Percentiles rank a stretch among this genome's conserved stretches.
Evolutionary conservation across 1,140 invertebrate species (phyloP).

Genomic region (Megalopta genalis): DNA sequence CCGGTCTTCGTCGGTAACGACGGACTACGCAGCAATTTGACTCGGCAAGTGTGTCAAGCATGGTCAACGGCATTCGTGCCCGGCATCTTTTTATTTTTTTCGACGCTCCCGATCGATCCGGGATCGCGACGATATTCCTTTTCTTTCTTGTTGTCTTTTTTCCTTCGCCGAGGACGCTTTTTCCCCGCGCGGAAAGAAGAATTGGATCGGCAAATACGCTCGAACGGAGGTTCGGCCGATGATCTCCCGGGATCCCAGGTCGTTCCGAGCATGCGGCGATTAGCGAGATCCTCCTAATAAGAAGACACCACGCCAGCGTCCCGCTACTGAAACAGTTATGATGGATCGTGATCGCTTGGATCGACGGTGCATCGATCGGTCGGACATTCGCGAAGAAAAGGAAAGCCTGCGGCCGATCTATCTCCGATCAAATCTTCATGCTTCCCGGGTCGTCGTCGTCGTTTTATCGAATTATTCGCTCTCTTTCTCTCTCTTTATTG

Average conservation of each 20-base stretch:
- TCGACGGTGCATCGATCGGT: neutral
- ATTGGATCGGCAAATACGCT: neutral
- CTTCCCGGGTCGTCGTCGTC: too few species aligned
- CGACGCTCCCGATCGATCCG: neutral
- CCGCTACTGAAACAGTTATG: constrained; percentile 77
- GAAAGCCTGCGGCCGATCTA: constrained; percentile 21
- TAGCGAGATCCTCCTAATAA: constrained; percentile 74
- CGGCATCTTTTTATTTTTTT: neutral
- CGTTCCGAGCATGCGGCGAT: constrained; percentile 47
- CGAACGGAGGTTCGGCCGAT: neutral
- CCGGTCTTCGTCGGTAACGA: neutral
- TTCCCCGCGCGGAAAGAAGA: neutral
- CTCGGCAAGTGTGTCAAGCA: neutral
- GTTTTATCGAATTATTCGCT: too few species aligned
- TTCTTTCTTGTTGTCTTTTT: too few species aligned
- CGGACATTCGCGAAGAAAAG: constrained; percentile 39
- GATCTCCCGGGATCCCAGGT: constrained; percentile 1
- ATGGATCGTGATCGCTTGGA: constrained; percentile 58
- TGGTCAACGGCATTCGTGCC: neutral
- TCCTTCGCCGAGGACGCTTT: neutral
- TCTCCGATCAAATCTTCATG: neutral
- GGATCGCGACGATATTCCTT: too few species aligned
- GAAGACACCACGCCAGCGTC: constrained; percentile 67
- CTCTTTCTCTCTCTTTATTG: too few species aligned
- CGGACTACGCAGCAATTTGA: neutral